Evolutionary conservation across 2,888 invertebrate species (phyloP), one percentile per base, ranked within the genome.

Genomic region (Linnaemya vulpina): DNA sequence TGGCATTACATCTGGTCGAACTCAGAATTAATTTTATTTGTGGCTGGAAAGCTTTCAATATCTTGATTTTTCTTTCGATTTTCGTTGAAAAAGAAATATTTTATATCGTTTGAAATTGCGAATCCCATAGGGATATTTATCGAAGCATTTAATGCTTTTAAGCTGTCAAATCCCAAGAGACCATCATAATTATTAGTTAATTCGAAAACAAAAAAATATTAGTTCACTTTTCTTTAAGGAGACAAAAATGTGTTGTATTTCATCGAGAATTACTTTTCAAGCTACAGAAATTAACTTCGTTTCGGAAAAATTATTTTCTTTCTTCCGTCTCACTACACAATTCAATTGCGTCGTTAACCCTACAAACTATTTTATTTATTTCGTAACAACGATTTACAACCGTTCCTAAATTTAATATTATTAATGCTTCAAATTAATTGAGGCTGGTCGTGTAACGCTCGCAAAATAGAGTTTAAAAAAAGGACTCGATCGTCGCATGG

Each of bases 31-130:
- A 51, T 17, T 20, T 51, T 51, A 10, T 51, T 51, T n/a, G 0
- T 51, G 20, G 15, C 20, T 51, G 51, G 51, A 51, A 17, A 51
- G 20, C 51, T 51, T 51, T 20, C 10, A 51, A 51, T 51, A 17
- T 20, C 20, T 51, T 51, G 17, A 17, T 51, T 20, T 51, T 51
- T 10, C 51, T 20, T 51, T 51, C 9, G 51, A 20, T 51, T 51
- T 51, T 51, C 43, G 20, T 51, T 51, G 0, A 51, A 51, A 51
- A 17, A 51, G 20, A 51, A 51, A 51, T 51, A 51, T 51, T 51
- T 51, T 51, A 51, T 20, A 51, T 17, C 20, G 20, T 20, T 51
- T 17, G 20, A 20, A 20, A 17, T 51, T 51, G 0, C 51, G 20
- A 20, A 51, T 20, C 51, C 51, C 17, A 17, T 17, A 8, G 17